A percentile compares a stretch with the other conserved stretches of the same genome.
These are phyloP conservation scores for Ceraclea dissimilis DNA, from an alignment of 2,888 invertebrate genomes.

Conservation along the genomic window DNA sequence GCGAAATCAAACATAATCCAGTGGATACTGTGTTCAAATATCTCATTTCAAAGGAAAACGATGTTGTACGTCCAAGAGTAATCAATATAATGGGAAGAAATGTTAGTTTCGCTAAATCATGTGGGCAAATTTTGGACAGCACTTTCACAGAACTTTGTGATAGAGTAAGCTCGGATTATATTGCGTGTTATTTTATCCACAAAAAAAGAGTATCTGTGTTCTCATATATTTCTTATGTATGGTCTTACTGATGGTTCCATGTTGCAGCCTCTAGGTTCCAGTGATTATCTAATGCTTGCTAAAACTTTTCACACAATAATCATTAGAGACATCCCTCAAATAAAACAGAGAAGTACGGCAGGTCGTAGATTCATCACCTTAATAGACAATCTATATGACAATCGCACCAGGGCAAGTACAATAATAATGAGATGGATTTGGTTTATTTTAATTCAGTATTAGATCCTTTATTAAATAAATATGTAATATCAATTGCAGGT, in stretches of 20 bases:
- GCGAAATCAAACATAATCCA: constrained; percentile 50
- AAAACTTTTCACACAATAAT: constrained; percentile 94
- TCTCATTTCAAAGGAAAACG: constrained; percentile 82
- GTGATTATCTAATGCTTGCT: constrained; percentile 88
- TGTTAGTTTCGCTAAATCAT: constrained; percentile 80
- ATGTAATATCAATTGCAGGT: too few relatives aligned
- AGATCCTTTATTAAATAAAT: too few relatives aligned
- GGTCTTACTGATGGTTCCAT: too few relatives aligned
- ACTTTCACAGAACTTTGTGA: constrained; percentile 87
- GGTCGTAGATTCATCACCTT: constrained; percentile 92
- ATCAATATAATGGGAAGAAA: constrained; percentile 85
- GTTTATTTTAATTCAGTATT: too few relatives aligned
- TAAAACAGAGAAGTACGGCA: constrained; percentile 73
- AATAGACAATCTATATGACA: constrained; percentile 95
- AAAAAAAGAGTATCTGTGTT: background rate
- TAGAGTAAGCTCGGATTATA: constrained; percentile 52
- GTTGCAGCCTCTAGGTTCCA: constrained; percentile 81
- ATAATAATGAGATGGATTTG: too few relatives aligned
- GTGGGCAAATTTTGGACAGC: constrained; percentile 85
- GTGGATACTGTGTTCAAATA: constrained; percentile 82
- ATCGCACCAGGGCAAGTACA: constrained; percentile 60
- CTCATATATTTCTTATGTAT: background rate
- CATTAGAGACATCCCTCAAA: constrained; percentile 78
- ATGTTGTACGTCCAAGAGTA: constrained; percentile 74
- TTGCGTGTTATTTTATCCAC: background rate